phyloP scores from a whole-genome alignment of 2,113 vertebrate genomes.

The Loxodonta africana region DNA sequence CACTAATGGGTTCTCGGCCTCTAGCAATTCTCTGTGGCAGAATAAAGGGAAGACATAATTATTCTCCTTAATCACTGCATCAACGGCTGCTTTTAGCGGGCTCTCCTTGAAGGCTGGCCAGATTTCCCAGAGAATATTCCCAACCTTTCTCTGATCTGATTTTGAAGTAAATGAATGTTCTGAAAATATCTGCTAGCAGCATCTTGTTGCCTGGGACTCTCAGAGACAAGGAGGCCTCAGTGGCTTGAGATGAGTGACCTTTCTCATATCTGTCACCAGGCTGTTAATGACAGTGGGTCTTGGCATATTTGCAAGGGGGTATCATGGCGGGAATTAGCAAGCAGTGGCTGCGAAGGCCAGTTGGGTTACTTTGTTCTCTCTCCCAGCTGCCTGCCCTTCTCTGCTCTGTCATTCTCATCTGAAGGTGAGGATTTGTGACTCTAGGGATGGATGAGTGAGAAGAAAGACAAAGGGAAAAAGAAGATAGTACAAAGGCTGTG shows the following conservation, averaged over 20 bases:
- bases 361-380: background rate
- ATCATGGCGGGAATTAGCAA: background rate
- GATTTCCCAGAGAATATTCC: slow-evolving; percentile 70
- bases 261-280: slow-evolving; percentile 70
- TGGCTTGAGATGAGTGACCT: slow-evolving; percentile 65
- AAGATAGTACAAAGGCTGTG: rapidly evolving
- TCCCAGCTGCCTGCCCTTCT: background rate
- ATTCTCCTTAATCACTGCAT: slow-evolving; percentile 73
- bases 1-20: slow-evolving; percentile 78
- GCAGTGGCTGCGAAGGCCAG: background rate
- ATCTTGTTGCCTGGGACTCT: slow-evolving; percentile 36
- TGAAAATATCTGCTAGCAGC: slow-evolving; percentile 65
- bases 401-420: background rate
- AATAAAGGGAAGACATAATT: slow-evolving; percentile 82
- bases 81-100: slow-evolving; percentile 79
- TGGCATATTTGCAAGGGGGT: background rate
- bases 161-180: slow-evolving; percentile 71
- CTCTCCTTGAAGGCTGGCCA: slow-evolving; percentile 70
- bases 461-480: background rate
- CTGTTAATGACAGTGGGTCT: slow-evolving; percentile 49
- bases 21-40: slow-evolving; percentile 77
- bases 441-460: background rate
- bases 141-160: slow-evolving; percentile 74
- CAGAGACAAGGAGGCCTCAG: slow-evolving; percentile 39
- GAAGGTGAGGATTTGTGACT: background rate